Conservation (phyloP, 2,888 invertebrate genomes). For the Oscheius sp. region DNA sequence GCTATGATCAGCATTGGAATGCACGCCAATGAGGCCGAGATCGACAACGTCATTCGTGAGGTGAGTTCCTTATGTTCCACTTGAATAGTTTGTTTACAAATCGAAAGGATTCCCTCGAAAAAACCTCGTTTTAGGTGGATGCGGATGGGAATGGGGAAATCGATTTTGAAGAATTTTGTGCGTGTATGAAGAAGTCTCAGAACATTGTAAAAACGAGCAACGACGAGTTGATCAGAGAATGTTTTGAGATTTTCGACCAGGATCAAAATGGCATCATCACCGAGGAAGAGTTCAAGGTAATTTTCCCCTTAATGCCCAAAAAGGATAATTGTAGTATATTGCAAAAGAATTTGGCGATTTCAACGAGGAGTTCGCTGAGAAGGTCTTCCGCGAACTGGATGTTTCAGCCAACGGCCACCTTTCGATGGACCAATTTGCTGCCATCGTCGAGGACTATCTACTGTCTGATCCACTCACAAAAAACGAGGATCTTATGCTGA, state of each 20-base stretch:
- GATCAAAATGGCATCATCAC: slow-evolving; percentile 66
- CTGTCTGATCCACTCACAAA: slow-evolving; percentile 33
- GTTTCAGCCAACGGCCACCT: slow-evolving; percentile 69
- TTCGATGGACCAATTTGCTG: slow-evolving; percentile 67
- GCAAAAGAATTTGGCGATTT: slow-evolving; percentile 69
- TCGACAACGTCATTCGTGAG: slow-evolving; percentile 68
- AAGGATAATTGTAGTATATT: slow-evolving; percentile 60
- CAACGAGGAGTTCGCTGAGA: slow-evolving; percentile 66
- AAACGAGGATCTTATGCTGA: slow-evolving; percentile 21
- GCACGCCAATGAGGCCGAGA: slow-evolving; percentile 63
- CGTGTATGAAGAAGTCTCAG: slow-evolving; percentile 70
- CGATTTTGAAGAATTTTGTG: slow-evolving; percentile 70
- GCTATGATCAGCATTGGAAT: slow-evolving; percentile 69
- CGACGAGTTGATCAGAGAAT: slow-evolving; percentile 67
- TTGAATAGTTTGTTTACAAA: too few species aligned
- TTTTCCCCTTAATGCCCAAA: too few species aligned
- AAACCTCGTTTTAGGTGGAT: slow-evolving; percentile 57
- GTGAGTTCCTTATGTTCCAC: slow-evolving; percentile 36
- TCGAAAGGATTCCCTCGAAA: neutral
- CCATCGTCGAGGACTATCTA: slow-evolving; percentile 68
- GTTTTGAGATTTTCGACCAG: slow-evolving; percentile 69
- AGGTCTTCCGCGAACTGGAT: slow-evolving; percentile 69
- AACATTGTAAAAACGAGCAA: slow-evolving; percentile 63
- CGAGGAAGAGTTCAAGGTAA: slow-evolving; percentile 68
- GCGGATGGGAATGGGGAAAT: slow-evolving; percentile 70